Evolutionary conservation across 2,888 invertebrate genomes (phyloP), one percentile per base, ranked within the genome.

Genomic region (Euzophera pinguis): DNA sequence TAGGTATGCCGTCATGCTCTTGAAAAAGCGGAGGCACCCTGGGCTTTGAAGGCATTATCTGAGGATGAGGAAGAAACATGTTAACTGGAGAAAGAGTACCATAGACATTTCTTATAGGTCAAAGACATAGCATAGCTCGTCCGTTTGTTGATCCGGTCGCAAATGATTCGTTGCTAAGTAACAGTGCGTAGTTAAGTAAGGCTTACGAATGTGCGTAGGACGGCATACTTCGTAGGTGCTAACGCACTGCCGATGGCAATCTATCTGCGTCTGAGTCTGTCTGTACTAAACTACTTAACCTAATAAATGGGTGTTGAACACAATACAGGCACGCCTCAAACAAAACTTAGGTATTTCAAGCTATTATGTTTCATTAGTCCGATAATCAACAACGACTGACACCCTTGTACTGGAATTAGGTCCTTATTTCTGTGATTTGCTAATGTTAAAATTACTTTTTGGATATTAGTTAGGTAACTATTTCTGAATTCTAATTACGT

Each of bases 261-360:
- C 45, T 45, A 45, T 45, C 45, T 9, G 10, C 32, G 45, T 45
- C 45, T 16, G 13, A 13, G 13, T 8, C 7, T 35, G 35, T 27
- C 10, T 42, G 17, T 29, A 12, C 29, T 27, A 13, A 29, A 43
- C 45, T 45, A 45, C 32, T 45, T 34, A 32, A 32, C 32, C 53
- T 38, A 56, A 61, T 58, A 61, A 69, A 64, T 63, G 57, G 59
- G 57, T 63, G 65, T 65, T 64, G 69, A 58, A 66, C 67, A 65
- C 51, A 62, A 58, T 54, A 61, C 62, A 58, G 62, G 67, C 61
- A 69, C 63, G 65, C 60, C 53, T 54, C 62, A 63, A 60, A 69
- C 65, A 65, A 69, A 67, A 55, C 58, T 43, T 38, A 49, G 47
- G 53, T 41, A 51, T 56, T 47, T 52, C 55, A 16, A 14, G 45